Percentiles rank a stretch among this genome's conserved stretches.
These are phyloP conservation scores for Euplexia lucipara DNA, from an alignment of 2,888 invertebrate species.

Conservation along the genomic window DNA sequence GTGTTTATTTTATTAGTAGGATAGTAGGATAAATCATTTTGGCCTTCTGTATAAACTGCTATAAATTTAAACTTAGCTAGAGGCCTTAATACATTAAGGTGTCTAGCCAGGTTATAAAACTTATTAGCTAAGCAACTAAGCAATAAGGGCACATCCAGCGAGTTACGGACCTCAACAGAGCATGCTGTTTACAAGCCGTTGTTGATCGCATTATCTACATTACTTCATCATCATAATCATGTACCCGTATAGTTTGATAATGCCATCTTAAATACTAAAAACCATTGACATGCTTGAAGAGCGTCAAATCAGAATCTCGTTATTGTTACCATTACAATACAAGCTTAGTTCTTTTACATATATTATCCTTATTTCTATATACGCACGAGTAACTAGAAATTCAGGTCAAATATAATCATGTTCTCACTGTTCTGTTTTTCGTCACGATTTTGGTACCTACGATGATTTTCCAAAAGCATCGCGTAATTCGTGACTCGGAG, in stretches of 20 bases:
- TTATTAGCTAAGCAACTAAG: no score
- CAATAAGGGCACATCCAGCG: no score
- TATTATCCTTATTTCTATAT: constrained; percentile 52
- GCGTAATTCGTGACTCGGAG: constrained; percentile 48
- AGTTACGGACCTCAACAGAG: no score
- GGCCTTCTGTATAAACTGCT: no score
- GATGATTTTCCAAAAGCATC: constrained; percentile 39
- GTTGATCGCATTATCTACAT: neutral
- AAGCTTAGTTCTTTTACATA: constrained; percentile 30
- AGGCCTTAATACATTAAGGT: no score
- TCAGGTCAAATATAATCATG: constrained; percentile 69
- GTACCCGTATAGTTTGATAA: neutral
- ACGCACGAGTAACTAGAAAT: constrained; percentile 77
- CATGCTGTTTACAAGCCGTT: neutral
- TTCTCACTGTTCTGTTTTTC: constrained; percentile 47
- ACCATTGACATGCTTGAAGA: constrained; percentile 30
- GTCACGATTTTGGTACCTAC: constrained; percentile 66
- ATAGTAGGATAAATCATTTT: no score
- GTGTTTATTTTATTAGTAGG: no score
- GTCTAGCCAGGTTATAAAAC: no score
- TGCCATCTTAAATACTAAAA: neutral
- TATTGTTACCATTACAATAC: constrained; percentile 30
- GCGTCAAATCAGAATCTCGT: constrained; percentile 47
- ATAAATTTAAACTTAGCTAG: no score
- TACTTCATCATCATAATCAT: neutral